Evolutionary conservation across 64 coral and sea anemone genomes (phyloP).

Genomic region (Stichodactyla helianthus): DNA sequence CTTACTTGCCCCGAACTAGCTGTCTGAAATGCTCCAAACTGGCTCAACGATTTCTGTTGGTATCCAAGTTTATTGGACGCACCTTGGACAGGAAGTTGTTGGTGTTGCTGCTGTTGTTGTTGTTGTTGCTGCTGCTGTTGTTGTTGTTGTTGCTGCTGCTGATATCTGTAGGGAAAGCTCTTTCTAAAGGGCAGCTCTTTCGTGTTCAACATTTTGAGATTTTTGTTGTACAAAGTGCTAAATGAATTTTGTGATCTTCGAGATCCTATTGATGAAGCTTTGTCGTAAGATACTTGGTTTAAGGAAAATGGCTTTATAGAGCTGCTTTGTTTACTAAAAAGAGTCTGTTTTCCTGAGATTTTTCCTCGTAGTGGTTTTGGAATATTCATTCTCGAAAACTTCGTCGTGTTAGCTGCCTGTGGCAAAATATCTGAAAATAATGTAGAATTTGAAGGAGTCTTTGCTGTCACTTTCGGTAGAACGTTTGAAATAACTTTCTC

Average conservation of each 20-base stretch:
- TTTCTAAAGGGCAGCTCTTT: neutral
- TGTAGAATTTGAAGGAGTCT: neutral
- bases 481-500: neutral
- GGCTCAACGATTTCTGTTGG: neutral
- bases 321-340: neutral
- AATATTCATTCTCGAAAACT: slow-evolving; percentile 44
- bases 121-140: neutral
- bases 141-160: neutral
- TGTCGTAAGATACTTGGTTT: neutral
- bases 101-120: neutral
- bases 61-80: neutral
- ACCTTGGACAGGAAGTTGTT: neutral
- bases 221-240: neutral
- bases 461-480: neutral
- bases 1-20: neutral
- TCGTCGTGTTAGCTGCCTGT: neutral
- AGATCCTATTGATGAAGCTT: neutral
- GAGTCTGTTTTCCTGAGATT: neutral
- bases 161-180: neutral
- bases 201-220: neutral
- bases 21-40: neutral
- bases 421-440: neutral
- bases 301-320: neutral
- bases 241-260: neutral
- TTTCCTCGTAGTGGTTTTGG: slow-evolving; percentile 12